Evolutionary conservation across 2,113 vertebrate genomes (phyloP), one percentile per base, ranked within the genome.

Genomic region (Electrona antarctica): DNA sequence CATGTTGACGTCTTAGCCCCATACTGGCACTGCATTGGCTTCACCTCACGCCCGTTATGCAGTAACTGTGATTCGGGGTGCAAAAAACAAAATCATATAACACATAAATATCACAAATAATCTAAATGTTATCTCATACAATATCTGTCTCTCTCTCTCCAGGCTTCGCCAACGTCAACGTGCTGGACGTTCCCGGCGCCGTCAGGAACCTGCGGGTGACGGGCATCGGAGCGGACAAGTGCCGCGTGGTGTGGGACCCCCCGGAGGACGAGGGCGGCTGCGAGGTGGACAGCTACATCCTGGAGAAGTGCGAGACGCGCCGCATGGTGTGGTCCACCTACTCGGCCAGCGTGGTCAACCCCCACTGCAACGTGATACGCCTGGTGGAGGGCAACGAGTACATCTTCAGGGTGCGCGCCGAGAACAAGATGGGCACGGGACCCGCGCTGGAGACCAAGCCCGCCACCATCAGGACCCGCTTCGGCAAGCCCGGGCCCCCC

Each of bases 281-380:
- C 89, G 98, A 99, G 87, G 97, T 99, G 80, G 96, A 99, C 90
- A 99, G 97, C 89, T 99, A 98, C 84, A 97, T 99, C 72, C 47
- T 99, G 56, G 98, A 99, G 90, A 99, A 99, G 91, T 99, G 98
- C 86, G 98, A 99, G 86, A 98, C 95, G 78, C 98, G 97, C 79
- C 93, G 97, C 85, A 99, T 99, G 98, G 95, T 99, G 73, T 99
- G 98, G 98, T 98, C 98, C 71, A 97, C 96, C 7, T 98, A 94
- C 73, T 98, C 97, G 28, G 91, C 93, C 13, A 92, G 93, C 59
- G 90, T 99, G 54, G 88, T 98, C 71, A 95, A 92, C 13, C 94
- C 91, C 0, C 90, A 93, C 82, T 92, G 95, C 71, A 96, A 97
- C 11, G 94, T 99, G 49, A 96, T 89, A 60, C 96, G 95, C 60